A percentile compares a stretch with the other conserved stretches of the same genome.
Evolutionary conservation across 2,888 invertebrate species (phyloP).

Genomic region (Itoplectis maculator): DNA sequence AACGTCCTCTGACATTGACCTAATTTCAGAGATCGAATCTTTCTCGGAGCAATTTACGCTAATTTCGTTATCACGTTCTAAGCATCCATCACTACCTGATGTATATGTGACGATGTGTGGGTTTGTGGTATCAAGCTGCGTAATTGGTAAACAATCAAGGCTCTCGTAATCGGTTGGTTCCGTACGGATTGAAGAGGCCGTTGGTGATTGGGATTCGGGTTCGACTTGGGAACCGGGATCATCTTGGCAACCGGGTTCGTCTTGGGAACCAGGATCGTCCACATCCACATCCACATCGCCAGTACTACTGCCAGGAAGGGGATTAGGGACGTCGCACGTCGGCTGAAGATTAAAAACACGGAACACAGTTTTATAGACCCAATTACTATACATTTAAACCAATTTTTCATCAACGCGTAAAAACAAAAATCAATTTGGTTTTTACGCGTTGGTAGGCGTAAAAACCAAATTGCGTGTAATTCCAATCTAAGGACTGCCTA

Average conservation of each 20-base stretch:
- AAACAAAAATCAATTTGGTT: too few species aligned
- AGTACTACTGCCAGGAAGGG: neutral
- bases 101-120: constrained; percentile 3
- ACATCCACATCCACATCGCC: neutral
- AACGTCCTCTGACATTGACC: neutral
- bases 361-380: neutral
- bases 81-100: neutral
- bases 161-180: neutral
- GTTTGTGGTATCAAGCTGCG: neutral
- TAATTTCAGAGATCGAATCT: neutral
- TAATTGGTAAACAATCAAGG: neutral
- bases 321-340: constrained; percentile 1
- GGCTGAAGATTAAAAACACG: constrained; percentile 9
- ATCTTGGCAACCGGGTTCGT: neutral
- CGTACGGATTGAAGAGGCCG: neutral
- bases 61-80: neutral
- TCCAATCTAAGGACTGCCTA: too few species aligned
- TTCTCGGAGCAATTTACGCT: constrained; percentile 3
- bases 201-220: neutral
- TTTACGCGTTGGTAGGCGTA: too few species aligned
- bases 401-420: too few species aligned
- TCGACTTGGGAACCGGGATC: neutral
- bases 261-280: neutral
- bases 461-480: too few species aligned
- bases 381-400: neutral